phyloP scores from a whole-genome alignment of 2,113 vertebrate species.

The Saccopteryx bilineata region DNA sequence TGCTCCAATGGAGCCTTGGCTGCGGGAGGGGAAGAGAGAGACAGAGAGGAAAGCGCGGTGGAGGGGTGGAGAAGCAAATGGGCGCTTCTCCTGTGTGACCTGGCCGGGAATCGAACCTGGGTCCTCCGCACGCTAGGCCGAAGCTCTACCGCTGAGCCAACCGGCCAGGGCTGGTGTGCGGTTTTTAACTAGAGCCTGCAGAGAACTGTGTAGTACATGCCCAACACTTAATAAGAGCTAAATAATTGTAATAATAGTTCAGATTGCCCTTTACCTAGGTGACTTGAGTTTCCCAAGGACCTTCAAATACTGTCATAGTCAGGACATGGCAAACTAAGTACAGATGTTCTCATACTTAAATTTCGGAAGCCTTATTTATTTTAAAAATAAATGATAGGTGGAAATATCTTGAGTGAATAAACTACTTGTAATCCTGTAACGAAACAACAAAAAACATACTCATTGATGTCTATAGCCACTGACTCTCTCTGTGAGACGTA shows the following conservation, averaged over 20 bases:
- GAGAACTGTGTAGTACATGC: not conserved
- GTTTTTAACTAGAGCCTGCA: slow-evolving; percentile 43
- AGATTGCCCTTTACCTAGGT: slow-evolving; percentile 1
- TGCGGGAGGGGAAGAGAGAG: no score
- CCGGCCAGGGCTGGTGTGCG: no score
- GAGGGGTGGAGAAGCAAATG: no score
- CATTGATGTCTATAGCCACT: not conserved
- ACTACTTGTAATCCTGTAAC: slow-evolving; percentile 33
- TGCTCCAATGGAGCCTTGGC: no score
- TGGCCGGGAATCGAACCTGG: no score
- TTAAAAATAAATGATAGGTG: slow-evolving; percentile 14
- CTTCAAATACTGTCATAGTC: not conserved
- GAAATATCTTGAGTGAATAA: slow-evolving; percentile 73
- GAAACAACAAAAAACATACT: slow-evolving; percentile 48
- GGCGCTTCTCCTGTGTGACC: no score
- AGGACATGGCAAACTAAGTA: not conserved
- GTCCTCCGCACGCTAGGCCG: no score
- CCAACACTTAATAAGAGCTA: slow-evolving; percentile 35
- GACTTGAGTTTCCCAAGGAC: slow-evolving; percentile 11
- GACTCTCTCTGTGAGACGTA: slow-evolving; percentile 41
- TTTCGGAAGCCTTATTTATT: not conserved
- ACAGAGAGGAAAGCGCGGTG: no score
- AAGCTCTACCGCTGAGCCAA: no score
- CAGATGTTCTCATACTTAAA: not conserved
- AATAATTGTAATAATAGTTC: slow-evolving; percentile 40